These are phyloP conservation scores for Jordanella pulchra DNA, from an alignment of 2,797 vertebrate species.

Conservation along the genomic window DNA sequence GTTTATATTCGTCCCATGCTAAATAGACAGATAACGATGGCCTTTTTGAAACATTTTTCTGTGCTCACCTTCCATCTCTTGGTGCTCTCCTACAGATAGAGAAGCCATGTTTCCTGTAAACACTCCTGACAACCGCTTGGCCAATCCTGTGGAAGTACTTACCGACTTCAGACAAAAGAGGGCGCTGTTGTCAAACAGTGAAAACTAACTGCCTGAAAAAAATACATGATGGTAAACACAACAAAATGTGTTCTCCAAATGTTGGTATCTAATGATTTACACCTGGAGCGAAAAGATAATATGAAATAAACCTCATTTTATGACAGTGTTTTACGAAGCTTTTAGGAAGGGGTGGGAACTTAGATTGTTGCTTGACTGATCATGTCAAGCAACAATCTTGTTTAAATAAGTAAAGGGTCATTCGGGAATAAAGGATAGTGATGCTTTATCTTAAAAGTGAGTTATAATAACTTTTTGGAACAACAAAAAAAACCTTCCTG, in stretches of 20 bases:
- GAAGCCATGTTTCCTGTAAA: conserved; percentile 82
- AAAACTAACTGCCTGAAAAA: too few relatives aligned
- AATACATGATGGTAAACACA: too few relatives aligned
- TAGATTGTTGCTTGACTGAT: not conserved
- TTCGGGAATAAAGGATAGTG: not conserved
- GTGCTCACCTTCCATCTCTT: conserved; percentile 86
- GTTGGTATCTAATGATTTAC: too few relatives aligned
- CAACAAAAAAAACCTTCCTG: not conserved
- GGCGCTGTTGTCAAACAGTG: conserved; percentile 18
- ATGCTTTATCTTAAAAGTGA: not conserved
- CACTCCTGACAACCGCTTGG: conserved; percentile 72
- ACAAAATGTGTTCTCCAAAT: too few relatives aligned
- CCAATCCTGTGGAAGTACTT: conserved; percentile 63
- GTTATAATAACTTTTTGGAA: not conserved
- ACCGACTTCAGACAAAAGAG: conserved; percentile 7
- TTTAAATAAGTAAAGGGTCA: not conserved
- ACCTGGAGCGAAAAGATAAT: too few relatives aligned
- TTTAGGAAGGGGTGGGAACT: too few relatives aligned
- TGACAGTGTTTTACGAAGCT: too few relatives aligned
- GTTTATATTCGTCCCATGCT: not conserved
- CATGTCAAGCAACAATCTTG: not conserved
- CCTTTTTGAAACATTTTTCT: conserved; percentile 14
- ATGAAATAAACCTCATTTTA: too few relatives aligned
- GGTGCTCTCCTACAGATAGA: conserved; percentile 79
- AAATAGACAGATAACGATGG: accelerated